Evolutionary conservation across 2,113 vertebrate genomes (phyloP), one percentile per base, ranked within the genome.

Genomic region (Stomatorhinus ivindoensis): DNA sequence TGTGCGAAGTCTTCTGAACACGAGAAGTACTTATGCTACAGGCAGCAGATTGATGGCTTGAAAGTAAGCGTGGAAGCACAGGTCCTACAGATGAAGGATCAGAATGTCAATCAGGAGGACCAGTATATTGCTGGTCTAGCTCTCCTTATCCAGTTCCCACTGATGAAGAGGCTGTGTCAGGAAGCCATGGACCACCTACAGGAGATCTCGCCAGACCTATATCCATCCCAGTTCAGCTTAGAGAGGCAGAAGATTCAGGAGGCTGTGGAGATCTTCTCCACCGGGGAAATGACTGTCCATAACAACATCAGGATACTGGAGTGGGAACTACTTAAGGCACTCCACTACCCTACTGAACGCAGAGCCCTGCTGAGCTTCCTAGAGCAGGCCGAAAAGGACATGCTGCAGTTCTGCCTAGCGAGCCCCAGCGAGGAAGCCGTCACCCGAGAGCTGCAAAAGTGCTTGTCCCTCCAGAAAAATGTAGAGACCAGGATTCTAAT

Each of bases 181-280:
- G 96, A 98, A 17, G 91, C 91, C 55, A 53, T 80, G 5, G 92
- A 93, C 27, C 93, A 95, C 61, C 93, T 99, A 76, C 94, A 93
- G 85, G 91, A 88, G 91, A 97, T 95, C 86, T 93, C 92, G 31
- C 42, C 93, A 8, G 90, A 94, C 42, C 94, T 97, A 21, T 93
- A 92, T 91, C 90, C 94, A 3, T 92, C 95, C 2, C 94, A 97
- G 92, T 95, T 96, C 89, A 91, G 92, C 24, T 90, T 90, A 15
- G 97, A 97, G 90, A 93, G 89, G 21, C 92, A 91, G 76, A 94
- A 96, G 89, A 92, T 98, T 9, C 94, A 95, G 21, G 92, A 89
- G 31, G 90, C 91, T 4, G 89, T 92, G 58, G 93, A 96, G 31
- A 94, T 92, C 39, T 92, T 95, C 6, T 89, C 94, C 2, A 92